Evolutionary conservation across 1,140 invertebrate species (phyloP).

Genomic region (Dendrolimus kikuchii): DNA sequence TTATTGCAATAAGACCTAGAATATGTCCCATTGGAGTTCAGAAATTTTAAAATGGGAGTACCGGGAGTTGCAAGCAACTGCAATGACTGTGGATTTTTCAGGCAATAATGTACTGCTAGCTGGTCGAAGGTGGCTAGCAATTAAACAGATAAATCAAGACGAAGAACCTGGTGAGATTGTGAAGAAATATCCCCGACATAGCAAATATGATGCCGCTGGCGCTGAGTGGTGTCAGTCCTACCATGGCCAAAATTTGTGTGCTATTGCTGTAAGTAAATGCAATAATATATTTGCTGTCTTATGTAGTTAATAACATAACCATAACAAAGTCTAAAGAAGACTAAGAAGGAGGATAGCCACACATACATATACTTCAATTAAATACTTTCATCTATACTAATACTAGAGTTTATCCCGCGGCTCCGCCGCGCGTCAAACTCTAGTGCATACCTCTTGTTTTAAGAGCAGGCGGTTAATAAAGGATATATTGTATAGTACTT

Average conservation of each 20-base stretch:
- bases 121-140: slow-evolving; percentile 85
- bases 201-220: slow-evolving; percentile 94
- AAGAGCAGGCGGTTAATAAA: no score
- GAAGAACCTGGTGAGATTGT: slow-evolving; percentile 82
- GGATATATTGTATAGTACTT: no score
- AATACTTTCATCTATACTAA: no score
- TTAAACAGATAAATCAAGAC: slow-evolving; percentile 82
- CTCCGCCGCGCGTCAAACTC: no score
- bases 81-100: slow-evolving; percentile 91
- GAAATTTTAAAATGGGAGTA: slow-evolving; percentile 70
- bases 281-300: neutral
- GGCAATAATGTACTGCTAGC: slow-evolving; percentile 89
- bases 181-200: slow-evolving; percentile 87
- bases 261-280: slow-evolving; percentile 85
- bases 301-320: no score
- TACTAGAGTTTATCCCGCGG: no score
- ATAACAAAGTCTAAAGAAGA: no score
- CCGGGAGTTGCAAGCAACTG: slow-evolving; percentile 84
- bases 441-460: no score
- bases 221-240: slow-evolving; percentile 93
- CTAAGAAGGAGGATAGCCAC: no score
- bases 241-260: slow-evolving; percentile 85
- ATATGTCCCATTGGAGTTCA: slow-evolving; percentile 55
- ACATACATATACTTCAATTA: no score
- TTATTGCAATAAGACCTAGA: no score